Evolutionary conservation across 1,140 invertebrate genomes (phyloP).

Genomic region (Zaprionus davidi): DNA sequence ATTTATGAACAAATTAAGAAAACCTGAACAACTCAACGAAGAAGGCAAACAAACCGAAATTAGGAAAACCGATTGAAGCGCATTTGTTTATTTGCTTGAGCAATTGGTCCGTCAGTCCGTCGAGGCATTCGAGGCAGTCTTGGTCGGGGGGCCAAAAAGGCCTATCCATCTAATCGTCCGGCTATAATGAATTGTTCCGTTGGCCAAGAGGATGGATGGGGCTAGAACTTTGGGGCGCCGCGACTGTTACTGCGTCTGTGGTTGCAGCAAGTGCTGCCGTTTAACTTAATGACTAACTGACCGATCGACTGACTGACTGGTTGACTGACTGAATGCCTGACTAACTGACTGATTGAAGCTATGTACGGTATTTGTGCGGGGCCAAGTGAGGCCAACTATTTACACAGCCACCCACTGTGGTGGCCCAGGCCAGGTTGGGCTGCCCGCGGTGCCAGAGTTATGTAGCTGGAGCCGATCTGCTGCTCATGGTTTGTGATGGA

Average conservation of each 20-base stretch:
- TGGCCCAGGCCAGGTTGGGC: slow-evolving; percentile 49
- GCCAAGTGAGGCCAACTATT: slow-evolving; percentile 76
- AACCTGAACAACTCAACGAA: slow-evolving; percentile 63
- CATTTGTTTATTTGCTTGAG: slow-evolving; percentile 81
- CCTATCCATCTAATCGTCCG: slow-evolving; percentile 52
- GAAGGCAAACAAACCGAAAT: slow-evolving; percentile 21
- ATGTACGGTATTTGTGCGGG: slow-evolving; percentile 73
- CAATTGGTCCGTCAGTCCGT: slow-evolving; percentile 71
- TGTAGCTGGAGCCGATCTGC: slow-evolving; percentile 20
- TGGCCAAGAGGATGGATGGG: slow-evolving; percentile 13
- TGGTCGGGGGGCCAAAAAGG: slow-evolving; percentile 24
- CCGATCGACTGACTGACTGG: slow-evolving; percentile 37
- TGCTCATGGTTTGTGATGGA: slow-evolving; percentile 68
- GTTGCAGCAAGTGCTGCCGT: slow-evolving; percentile 49
- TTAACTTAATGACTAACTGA: slow-evolving; percentile 57
- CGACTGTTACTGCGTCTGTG: slow-evolving; percentile 39
- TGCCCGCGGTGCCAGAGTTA: slow-evolving; percentile 64
- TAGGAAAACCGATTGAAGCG: slow-evolving; percentile 43
- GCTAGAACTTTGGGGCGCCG: slow-evolving; percentile 56
- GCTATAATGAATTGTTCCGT: slow-evolving; percentile 75
- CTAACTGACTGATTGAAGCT: slow-evolving; percentile 50
- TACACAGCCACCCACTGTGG: slow-evolving; percentile 79
- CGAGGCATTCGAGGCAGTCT: neutral
- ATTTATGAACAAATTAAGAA: slow-evolving; percentile 81
- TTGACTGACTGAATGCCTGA: slow-evolving; percentile 47